Base-by-base conservation (phyloP, 2,113 vertebrate genomes). In the Maccullochella peelii region DNA sequence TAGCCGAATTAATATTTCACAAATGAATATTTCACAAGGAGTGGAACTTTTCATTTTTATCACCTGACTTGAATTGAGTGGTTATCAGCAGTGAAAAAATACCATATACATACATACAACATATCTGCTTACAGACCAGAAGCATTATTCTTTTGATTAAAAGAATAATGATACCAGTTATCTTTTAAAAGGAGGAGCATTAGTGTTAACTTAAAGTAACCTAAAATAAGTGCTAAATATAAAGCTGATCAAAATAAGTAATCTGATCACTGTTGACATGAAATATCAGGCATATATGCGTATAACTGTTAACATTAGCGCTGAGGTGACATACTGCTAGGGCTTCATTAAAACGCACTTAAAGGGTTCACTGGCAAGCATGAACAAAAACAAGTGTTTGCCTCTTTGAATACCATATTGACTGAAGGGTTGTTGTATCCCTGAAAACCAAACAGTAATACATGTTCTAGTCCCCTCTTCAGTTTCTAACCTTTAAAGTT, bases 401-500 rank as follows among this genome's bases (percentile, higher is more conserved):
- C 52, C 54, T 33, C 50, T 67, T 76, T 20, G 18, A 67, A 47
- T 42, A n/a, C 23, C 33, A 36, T 61, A 16, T 4, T 57, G 27
- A 63, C 59, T 63, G 20, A 62, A 71, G 2, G n/a, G 54, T 30
- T 63, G 50, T 49, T 66, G 47, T 55, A 61, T 61, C 27, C 25
- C 52, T 62, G 65, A 58, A 63, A 73, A 77, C 20, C 44, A 68
- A 55, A 54, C 25, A 4, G 23, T n/a, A 25, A 33, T 70, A 38
- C 25, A 25, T 58, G 47, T 20, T 81, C 7, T 5, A 20, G 20
- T 63, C 36, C n/a, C n/a, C 67, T 33, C 65, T 61, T 67, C 66
- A 57, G 11, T 23, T 20, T 66, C 54, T 73, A 69, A 84, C 74
- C 74, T 86, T 75, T 83, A 58, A 74, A 80, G 36, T 33, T 49